These are phyloP conservation scores for Pionites leucogaster DNA, from an alignment of 2,113 vertebrate species.

Conservation along the genomic window DNA sequence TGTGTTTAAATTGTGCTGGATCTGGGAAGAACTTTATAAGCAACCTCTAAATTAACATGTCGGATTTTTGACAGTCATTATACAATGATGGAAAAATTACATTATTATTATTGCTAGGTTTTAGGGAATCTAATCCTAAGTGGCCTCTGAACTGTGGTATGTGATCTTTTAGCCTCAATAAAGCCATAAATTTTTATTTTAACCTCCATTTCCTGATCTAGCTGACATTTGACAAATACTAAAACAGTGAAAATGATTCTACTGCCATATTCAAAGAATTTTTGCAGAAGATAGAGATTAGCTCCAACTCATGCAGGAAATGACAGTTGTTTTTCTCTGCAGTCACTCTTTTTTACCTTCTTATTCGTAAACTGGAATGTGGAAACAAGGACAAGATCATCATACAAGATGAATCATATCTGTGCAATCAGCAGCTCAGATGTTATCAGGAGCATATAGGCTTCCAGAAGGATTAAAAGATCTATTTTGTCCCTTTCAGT, in stretches of 20 bases:
- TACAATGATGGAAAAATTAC: neutral
- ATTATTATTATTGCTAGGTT: neutral
- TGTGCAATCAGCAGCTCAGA: neutral
- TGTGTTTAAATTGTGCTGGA: constrained; percentile 28
- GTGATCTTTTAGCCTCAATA: neutral
- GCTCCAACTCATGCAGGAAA: neutral
- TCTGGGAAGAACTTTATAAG: neutral
- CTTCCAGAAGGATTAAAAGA: neutral
- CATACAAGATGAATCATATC: neutral
- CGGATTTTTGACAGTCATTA: neutral
- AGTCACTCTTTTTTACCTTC: neutral
- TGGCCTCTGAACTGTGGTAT: neutral
- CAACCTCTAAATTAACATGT: neutral
- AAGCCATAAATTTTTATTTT: neutral
- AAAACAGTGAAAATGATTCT: neutral
- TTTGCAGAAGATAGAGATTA: neutral
- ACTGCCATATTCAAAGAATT: neutral
- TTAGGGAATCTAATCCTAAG: neutral
- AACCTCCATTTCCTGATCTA: neutral
- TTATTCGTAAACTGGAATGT: neutral
- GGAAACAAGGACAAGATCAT: neutral
- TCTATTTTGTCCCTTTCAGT: neutral
- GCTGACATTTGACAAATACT: neutral
- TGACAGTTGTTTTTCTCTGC: neutral
- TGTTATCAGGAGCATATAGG: neutral